Percentiles rank a stretch among this genome's conserved stretches.
phyloP scores from a whole-genome alignment of 2,797 vertebrate species.

The Enteromius argenteus region DNA sequence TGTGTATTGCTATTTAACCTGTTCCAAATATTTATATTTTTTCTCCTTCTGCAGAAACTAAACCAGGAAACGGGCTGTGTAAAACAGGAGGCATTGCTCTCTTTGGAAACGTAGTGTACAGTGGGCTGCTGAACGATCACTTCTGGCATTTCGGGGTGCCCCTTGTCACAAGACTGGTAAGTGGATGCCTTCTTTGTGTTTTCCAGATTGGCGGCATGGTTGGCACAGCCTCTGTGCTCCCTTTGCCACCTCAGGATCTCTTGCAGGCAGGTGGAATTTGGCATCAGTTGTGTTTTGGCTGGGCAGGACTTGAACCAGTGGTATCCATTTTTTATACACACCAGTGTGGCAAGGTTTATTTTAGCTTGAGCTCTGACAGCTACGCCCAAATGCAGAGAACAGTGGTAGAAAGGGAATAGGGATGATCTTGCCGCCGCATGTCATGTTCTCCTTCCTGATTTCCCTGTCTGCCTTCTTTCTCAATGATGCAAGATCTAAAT shows the following conservation, averaged over 20 bases:
- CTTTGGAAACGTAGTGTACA: conserved; percentile 80
- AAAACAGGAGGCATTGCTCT: conserved; percentile 79
- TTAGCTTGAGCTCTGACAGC: conserved; percentile 11
- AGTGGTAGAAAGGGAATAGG: conserved; percentile 10
- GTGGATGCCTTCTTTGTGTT: conserved; percentile 36
- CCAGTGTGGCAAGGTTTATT: background rate
- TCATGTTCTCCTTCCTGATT: conserved; percentile 22
- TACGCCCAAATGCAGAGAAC: background rate
- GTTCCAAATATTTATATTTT: conserved; percentile 8
- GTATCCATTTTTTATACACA: conserved; percentile 1
- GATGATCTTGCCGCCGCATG: conserved; percentile 8
- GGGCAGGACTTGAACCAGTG: background rate
- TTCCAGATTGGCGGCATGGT: background rate
- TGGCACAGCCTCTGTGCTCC: conserved; percentile 16
- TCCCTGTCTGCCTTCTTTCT: conserved; percentile 9
- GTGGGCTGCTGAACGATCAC: conserved; percentile 77
- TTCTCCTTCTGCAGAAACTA: conserved; percentile 69
- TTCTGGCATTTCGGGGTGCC: conserved; percentile 80
- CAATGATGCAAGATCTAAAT: conserved; percentile 17
- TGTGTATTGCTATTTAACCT: background rate
- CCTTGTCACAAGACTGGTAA: conserved; percentile 80
- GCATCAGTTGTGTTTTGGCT: conserved; percentile 19
- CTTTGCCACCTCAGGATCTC: conserved; percentile 14
- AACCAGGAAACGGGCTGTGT: conserved; percentile 79
- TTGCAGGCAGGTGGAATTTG: conserved; percentile 15